These are phyloP conservation scores for Pseudomyrmex gracilis DNA, from an alignment of 1,140 invertebrate species.

Conservation along the genomic window DNA sequence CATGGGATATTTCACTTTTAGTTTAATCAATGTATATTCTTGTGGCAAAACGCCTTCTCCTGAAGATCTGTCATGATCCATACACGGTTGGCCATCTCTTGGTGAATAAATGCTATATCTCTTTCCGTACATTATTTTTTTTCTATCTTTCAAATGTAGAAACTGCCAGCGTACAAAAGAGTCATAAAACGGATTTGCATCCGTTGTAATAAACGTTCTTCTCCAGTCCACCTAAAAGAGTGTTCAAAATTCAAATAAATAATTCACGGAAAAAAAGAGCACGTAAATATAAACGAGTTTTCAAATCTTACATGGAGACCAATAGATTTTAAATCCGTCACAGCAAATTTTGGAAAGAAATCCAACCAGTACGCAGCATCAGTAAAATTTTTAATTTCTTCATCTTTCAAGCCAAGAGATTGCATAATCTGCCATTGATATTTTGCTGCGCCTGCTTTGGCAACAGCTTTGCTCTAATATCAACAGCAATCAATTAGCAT, in stretches of 20 bases:
- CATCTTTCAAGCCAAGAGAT: constrained; percentile 94
- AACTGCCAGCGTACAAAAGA: constrained; percentile 99
- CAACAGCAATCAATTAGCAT: constrained; percentile 47
- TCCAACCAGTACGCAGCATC: constrained; percentile 96
- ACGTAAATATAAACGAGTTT: neutral
- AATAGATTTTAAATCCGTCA: constrained; percentile 94
- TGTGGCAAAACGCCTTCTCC: constrained; percentile 99
- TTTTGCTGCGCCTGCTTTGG: constrained; percentile 95
- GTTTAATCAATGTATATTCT: constrained; percentile 99
- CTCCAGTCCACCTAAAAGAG: constrained; percentile 96
- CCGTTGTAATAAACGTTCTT: constrained; percentile 98
- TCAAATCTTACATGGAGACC: constrained; percentile 92
- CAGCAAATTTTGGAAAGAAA: constrained; percentile 97
- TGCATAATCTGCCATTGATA: constrained; percentile 99
- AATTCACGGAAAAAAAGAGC: neutral
- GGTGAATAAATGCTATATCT: constrained; percentile 99
- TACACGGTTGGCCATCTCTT: constrained; percentile 98
- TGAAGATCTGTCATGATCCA: constrained; percentile 98
- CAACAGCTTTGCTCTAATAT: constrained; percentile 95
- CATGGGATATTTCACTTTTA: constrained; percentile 92
- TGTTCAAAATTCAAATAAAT: constrained; percentile 2
- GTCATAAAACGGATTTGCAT: constrained; percentile 99
- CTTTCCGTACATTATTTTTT: constrained; percentile 98
- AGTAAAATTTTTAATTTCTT: constrained; percentile 97
- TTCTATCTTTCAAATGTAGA: constrained; percentile 92